Evolutionary conservation across 2,113 vertebrate species (phyloP).

Genomic region (Myocastor coypus): DNA sequence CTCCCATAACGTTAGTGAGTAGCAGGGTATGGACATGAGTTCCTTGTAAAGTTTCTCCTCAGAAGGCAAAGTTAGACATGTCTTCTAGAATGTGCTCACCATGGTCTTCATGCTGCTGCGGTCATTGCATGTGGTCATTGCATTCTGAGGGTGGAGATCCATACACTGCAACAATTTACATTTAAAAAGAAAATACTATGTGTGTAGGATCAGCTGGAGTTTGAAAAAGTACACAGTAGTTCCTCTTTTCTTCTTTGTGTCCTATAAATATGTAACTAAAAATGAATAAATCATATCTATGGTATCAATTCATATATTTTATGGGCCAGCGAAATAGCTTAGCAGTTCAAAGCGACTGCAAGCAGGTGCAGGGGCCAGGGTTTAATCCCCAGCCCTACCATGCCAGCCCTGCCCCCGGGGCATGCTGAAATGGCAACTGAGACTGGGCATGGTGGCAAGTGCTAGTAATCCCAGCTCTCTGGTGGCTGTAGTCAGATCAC

Average conservation of each 20-base stretch:
- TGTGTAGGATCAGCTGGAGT: not conserved
- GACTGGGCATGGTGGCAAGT: too few species aligned
- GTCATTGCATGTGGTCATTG: not conserved
- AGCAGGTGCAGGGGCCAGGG: too few species aligned
- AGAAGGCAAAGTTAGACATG: slow-evolving; percentile 7
- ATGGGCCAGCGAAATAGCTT: not conserved
- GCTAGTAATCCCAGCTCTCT: too few species aligned
- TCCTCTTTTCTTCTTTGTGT: not conserved
- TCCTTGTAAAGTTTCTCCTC: too few species aligned
- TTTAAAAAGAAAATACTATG: slow-evolving; percentile 20
- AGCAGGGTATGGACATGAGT: slow-evolving; percentile 42
- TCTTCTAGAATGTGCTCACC: not conserved
- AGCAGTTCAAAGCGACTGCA: too few species aligned
- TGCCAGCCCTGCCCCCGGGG: too few species aligned
- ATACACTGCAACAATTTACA: not conserved
- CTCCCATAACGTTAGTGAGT: slow-evolving; percentile 63
- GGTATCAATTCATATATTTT: not conserved
- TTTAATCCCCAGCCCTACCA: too few species aligned
- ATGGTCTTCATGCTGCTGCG: not conserved
- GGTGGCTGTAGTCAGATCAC: too few species aligned
- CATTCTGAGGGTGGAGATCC: slow-evolving; percentile 47
- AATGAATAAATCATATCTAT: not conserved
- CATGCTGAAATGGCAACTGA: too few species aligned
- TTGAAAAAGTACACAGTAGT: not conserved
- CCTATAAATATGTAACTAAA: not conserved